These are phyloP conservation scores for Epinephelus fuscoguttatus DNA, from an alignment of 2,113 vertebrate genomes.

Conservation along the genomic window DNA sequence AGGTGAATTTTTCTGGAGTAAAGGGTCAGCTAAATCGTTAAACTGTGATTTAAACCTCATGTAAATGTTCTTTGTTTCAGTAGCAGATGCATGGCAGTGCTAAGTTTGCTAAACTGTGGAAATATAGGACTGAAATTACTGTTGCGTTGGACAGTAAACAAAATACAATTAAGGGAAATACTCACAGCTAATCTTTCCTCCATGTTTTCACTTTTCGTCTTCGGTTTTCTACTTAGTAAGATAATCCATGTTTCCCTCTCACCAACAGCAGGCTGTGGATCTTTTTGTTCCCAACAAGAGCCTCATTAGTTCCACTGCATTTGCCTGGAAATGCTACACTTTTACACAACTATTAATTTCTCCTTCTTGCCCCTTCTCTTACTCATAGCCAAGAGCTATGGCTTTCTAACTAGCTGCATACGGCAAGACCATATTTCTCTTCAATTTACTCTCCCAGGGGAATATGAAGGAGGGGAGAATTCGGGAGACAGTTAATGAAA, in stretches of 20 bases:
- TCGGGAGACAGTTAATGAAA: constrained; percentile 65
- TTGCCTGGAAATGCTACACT: constrained; percentile 62
- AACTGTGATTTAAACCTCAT: constrained; percentile 6
- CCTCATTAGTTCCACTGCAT: constrained; percentile 74
- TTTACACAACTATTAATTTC: constrained; percentile 66
- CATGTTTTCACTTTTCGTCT: constrained; percentile 25
- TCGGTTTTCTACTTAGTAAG: constrained; percentile 35
- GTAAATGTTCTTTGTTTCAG: constrained; percentile 7
- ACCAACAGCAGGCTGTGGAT: constrained; percentile 47
- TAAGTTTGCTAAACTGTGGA: constrained; percentile 15
- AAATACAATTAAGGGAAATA: constrained; percentile 46
- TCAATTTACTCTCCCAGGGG: constrained; percentile 53
- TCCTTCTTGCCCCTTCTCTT: constrained; percentile 40
- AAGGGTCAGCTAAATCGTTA: neutral
- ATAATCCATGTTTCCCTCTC: constrained; percentile 49
- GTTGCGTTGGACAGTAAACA: constrained; percentile 38
- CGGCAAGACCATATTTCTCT: constrained; percentile 35
- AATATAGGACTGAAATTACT: constrained; percentile 23
- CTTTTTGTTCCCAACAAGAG: constrained; percentile 58
- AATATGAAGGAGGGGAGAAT: constrained; percentile 29
- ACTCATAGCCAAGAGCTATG: constrained; percentile 54
- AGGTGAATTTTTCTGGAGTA: neutral
- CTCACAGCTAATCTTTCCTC: constrained; percentile 40
- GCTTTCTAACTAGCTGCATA: constrained; percentile 61
- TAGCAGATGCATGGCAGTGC: neutral